phyloP scores from a whole-genome alignment of 1,140 invertebrate genomes.

The Oscheius sp. region DNA sequence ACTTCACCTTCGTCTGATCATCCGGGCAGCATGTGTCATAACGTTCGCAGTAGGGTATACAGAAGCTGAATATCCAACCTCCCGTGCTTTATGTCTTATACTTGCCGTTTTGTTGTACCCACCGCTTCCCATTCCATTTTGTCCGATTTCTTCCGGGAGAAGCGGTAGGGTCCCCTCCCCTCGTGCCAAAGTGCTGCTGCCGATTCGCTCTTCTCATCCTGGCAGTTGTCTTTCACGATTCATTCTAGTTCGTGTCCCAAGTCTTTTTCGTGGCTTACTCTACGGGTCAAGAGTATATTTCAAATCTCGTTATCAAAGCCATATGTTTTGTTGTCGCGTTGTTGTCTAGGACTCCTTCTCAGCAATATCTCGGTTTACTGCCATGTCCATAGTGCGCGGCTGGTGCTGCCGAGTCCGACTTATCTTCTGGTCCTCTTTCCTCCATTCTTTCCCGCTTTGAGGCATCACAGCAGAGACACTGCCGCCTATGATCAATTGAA shows the following conservation, averaged over 20 bases:
- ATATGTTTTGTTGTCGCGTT: background rate
- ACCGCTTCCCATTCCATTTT: background rate
- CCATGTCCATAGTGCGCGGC: background rate
- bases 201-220: background rate
- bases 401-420: too few species aligned
- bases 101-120: too few species aligned
- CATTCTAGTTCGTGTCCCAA: background rate
- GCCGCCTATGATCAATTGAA: too few species aligned
- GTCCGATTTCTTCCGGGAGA: too few species aligned
- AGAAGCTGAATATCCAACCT: background rate
- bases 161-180: background rate
- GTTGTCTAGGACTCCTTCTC: too few species aligned
- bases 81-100: background rate
- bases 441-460: too few species aligned
- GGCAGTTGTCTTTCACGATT: slow-evolving; percentile 4
- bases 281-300: slow-evolving; percentile 5
- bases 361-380: slow-evolving; percentile 6
- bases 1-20: slow-evolving; percentile 59
- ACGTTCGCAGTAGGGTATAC: background rate
- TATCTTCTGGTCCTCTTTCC: too few species aligned
- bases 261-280: slow-evolving; percentile 3
- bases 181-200: background rate
- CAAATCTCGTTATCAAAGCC: background rate
- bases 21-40: slow-evolving; percentile 10
- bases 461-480: too few species aligned